phyloP scores from a whole-genome alignment of 1,140 invertebrate species.

The Brachionus plicatilis region DNA sequence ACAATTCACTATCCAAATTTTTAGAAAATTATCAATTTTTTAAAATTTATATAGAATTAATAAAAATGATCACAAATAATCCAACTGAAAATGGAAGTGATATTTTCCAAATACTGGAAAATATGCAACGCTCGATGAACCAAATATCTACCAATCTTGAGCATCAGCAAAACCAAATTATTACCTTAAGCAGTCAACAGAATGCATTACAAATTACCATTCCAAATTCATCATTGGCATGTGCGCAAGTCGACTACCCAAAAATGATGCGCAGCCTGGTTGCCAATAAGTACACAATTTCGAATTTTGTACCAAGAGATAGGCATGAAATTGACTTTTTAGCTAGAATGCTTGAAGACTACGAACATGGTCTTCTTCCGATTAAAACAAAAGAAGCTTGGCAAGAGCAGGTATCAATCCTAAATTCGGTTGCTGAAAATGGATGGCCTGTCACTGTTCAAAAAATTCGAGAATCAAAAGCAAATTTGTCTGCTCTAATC shows the following conservation, averaged over 20 bases:
- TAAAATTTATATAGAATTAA: not conserved
- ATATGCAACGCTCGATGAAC: not conserved
- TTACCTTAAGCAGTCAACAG: not conserved
- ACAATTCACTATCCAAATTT: too few species aligned
- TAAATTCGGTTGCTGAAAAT: not conserved
- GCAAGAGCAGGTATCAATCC: not conserved
- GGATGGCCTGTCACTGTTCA: not conserved
- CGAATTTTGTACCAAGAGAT: not conserved
- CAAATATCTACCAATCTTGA: not conserved
- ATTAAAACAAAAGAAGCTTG: not conserved
- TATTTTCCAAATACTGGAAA: not conserved
- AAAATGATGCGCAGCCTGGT: not conserved
- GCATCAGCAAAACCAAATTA: not conserved
- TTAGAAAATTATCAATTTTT: not conserved
- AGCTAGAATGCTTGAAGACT: not conserved
- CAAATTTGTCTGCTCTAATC: not conserved
- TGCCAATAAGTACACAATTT: not conserved
- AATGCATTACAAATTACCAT: not conserved
- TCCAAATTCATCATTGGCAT: not conserved
- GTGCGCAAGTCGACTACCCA: not conserved
- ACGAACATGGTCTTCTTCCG: not conserved
- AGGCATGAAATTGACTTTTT: slow-evolving; percentile 2
- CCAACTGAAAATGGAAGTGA: not conserved
- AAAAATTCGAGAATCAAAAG: not conserved
- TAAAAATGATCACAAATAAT: not conserved